These are phyloP conservation scores for Enteromius unitaeniatus DNA, from an alignment of 2,797 vertebrate species.

Conservation along the genomic window DNA sequence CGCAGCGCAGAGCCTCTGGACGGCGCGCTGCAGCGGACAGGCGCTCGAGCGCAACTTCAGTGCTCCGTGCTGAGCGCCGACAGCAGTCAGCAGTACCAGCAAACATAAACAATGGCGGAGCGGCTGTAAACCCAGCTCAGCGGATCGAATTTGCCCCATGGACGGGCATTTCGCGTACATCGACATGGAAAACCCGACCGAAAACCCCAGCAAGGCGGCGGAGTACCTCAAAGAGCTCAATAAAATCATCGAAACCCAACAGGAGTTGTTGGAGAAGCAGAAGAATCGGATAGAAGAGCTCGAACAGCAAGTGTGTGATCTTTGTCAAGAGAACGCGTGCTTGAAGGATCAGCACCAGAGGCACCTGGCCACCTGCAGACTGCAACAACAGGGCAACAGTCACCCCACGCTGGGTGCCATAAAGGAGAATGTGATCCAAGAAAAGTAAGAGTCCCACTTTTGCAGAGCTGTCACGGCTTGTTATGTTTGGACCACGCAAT, in stretches of 20 bases:
- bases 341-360: constrained; percentile 90
- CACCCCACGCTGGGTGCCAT: constrained; percentile 77
- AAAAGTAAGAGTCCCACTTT: constrained; percentile 87
- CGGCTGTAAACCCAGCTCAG: constrained; percentile 61
- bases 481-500: background rate
- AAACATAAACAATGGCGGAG: constrained; percentile 73
- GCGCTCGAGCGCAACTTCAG: constrained; percentile 66
- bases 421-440: constrained; percentile 81
- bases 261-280: constrained; percentile 92
- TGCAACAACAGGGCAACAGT: constrained; percentile 74
- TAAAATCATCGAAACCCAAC: constrained; percentile 93
- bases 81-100: constrained; percentile 52
- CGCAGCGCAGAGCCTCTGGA: constrained; percentile 69
- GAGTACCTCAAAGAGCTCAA: constrained; percentile 94
- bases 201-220: constrained; percentile 90
- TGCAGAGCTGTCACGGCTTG: constrained; percentile 17
- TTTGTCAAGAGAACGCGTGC: constrained; percentile 87
- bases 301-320: constrained; percentile 90
- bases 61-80: constrained; percentile 43
- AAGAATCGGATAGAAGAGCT: constrained; percentile 90
- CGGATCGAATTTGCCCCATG: constrained; percentile 68
- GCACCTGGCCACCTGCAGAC: constrained; percentile 90
- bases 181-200: constrained; percentile 85
- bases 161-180: constrained; percentile 72
- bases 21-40: constrained; percentile 65